These are phyloP conservation scores for Eremophila alpestris DNA, from an alignment of 2,797 vertebrate genomes.

Conservation along the genomic window DNA sequence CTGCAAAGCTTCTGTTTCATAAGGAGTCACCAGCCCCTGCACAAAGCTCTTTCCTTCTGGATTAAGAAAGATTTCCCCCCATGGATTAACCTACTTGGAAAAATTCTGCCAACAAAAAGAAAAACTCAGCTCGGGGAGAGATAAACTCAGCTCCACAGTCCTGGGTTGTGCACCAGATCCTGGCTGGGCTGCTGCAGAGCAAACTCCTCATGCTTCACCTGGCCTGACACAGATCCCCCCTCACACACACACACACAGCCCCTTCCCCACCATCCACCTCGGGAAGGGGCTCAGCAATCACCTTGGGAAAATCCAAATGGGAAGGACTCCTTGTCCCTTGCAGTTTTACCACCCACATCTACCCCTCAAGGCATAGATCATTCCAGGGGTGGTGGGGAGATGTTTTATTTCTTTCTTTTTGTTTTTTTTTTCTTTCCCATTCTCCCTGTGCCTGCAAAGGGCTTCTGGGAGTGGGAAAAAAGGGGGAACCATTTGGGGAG, in stretches of 20 bases:
- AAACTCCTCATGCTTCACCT: background rate
- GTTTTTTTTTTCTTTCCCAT: background rate
- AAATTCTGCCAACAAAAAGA: slow-evolving; percentile 52
- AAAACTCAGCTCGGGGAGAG: slow-evolving; percentile 41
- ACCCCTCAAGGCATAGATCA: background rate
- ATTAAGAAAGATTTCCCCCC: slow-evolving; percentile 31
- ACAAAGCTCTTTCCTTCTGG: slow-evolving; percentile 30
- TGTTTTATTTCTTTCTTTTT: background rate
- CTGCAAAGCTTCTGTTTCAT: background rate
- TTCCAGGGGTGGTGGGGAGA: background rate
- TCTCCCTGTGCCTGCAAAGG: background rate
- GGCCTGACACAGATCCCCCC: background rate
- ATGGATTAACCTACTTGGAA: slow-evolving; percentile 54
- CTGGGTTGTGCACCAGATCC: background rate
- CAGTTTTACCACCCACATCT: background rate
- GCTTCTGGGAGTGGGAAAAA: background rate
- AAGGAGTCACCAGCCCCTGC: background rate
- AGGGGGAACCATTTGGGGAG: background rate
- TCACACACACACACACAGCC: background rate
- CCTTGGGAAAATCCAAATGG: background rate
- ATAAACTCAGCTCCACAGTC: background rate
- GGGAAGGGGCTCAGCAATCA: background rate
- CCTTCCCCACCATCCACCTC: background rate
- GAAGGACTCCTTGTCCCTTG: background rate
- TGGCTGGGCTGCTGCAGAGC: slow-evolving; percentile 52